These are phyloP conservation scores for Aphelocoma californica DNA, from an alignment of 2,797 vertebrate genomes.

Conservation along the genomic window DNA sequence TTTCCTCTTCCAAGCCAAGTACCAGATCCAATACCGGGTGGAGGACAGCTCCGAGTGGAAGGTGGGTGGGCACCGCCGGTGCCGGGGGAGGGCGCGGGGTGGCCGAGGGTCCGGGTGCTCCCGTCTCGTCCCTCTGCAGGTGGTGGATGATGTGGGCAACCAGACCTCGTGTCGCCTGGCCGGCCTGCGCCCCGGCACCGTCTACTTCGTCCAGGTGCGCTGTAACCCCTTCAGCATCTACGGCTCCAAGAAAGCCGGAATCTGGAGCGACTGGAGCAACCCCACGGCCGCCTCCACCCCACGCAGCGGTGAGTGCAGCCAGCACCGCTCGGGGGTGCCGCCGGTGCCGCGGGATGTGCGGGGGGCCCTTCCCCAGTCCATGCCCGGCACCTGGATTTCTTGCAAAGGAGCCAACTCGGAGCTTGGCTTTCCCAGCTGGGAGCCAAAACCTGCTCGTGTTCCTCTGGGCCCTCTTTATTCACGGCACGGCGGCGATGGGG, in stretches of 20 bases:
- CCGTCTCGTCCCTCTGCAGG: constrained; percentile 68
- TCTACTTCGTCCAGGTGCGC: constrained; percentile 98
- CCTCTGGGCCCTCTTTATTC: neutral
- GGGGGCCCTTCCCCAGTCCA: neutral
- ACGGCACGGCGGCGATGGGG: neutral
- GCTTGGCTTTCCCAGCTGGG: constrained; percentile 50
- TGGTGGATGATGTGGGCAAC: constrained; percentile 95
- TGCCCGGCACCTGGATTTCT: constrained; percentile 72
- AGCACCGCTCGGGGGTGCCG: fast-evolving
- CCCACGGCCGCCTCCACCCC: constrained; percentile 95
- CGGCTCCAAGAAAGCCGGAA: constrained; percentile 93
- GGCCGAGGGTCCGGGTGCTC: neutral
- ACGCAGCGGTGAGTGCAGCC: constrained; percentile 83
- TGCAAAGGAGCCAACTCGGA: constrained; percentile 61
- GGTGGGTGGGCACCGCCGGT: constrained; percentile 63
- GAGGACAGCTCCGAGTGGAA: constrained; percentile 94
- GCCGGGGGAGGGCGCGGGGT: neutral
- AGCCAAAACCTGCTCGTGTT: neutral
- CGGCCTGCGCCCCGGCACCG: constrained; percentile 90
- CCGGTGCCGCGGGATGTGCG: fast-evolving
- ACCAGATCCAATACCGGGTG: constrained; percentile 94
- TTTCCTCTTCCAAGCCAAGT: constrained; percentile 89
- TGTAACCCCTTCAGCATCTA: constrained; percentile 97
- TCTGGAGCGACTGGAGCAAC: constrained; percentile 98
- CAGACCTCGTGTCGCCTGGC: constrained; percentile 95